Evolutionary conservation across 37 sponge, comb jelly and placozoan species (phyloP).

Genomic region (Ianthella basta): DNA sequence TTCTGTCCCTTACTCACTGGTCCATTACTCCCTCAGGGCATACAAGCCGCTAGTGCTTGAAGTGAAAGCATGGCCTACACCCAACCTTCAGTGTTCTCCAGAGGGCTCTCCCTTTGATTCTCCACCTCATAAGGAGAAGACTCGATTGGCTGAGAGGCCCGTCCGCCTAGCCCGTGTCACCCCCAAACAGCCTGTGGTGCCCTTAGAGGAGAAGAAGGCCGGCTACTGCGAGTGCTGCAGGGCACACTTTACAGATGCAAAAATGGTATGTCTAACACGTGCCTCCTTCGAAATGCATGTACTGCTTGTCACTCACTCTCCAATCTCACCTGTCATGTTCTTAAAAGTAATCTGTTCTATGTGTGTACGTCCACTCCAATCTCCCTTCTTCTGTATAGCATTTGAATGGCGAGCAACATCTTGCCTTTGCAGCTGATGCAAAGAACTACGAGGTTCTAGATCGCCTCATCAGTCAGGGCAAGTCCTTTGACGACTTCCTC

Average conservation of each 20-base stretch:
- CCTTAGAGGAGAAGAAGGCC: slow-evolving; percentile 41
- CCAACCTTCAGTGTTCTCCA: slow-evolving; percentile 19
- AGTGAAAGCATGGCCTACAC: slow-evolving; percentile 54
- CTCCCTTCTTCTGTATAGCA: background rate
- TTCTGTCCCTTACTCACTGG: no score
- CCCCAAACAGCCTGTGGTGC: background rate
- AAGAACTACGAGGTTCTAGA: slow-evolving; percentile 13
- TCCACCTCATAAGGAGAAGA: background rate
- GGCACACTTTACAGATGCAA: slow-evolving; percentile 36
- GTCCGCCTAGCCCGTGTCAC: background rate
- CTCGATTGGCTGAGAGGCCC: background rate
- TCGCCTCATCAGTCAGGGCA: background rate
- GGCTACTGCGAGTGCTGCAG: slow-evolving; percentile 79
- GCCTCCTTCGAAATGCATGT: no score
- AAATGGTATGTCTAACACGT: slow-evolving; percentile 37
- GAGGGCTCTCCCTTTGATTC: slow-evolving; percentile 52
- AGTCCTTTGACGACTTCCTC: slow-evolving; percentile 4
- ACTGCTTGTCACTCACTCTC: no score
- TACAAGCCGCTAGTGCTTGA: slow-evolving; percentile 69
- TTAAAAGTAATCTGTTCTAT: no score
- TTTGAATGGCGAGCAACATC: slow-evolving; percentile 19
- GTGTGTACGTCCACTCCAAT: background rate
- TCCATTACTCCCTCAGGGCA: no score
- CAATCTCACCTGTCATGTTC: no score
- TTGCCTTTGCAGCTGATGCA: background rate